These are phyloP conservation scores for Dysmachus trigonus DNA, from an alignment of 2,888 invertebrate species.

Conservation along the genomic window DNA sequence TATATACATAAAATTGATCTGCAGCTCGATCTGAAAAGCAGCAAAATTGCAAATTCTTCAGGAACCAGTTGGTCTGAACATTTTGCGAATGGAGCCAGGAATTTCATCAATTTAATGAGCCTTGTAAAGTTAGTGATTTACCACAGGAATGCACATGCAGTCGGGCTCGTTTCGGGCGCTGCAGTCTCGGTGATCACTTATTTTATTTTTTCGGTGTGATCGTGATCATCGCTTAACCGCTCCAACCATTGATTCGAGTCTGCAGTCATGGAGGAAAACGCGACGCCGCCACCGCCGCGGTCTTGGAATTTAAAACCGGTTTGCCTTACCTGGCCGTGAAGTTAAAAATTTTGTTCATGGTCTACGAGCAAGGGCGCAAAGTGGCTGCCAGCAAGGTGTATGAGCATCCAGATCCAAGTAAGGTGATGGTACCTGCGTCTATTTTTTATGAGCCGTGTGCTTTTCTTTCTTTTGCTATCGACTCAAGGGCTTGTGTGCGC, in stretches of 20 bases:
- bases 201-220: background rate
- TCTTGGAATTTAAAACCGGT: constrained; percentile 8
- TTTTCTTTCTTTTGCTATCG: background rate
- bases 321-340: background rate
- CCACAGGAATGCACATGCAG: background rate
- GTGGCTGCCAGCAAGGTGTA: background rate
- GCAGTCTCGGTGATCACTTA: background rate
- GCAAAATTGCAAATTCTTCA: background rate
- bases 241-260: background rate
- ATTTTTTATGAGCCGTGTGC: background rate
- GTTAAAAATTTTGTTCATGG: constrained; percentile 20
- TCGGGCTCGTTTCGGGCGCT: background rate
- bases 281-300: background rate
- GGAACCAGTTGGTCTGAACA: background rate
- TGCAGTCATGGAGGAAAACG: background rate
- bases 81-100: background rate
- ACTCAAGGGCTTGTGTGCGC: background rate
- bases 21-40: background rate
- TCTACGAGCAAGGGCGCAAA: constrained; percentile 14
- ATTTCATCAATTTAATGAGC: background rate
- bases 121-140: background rate
- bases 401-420: background rate
- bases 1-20: background rate
- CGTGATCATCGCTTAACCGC: background rate
- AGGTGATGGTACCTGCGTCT: background rate